These are phyloP conservation scores for Parasteatoda tepidariorum DNA, from an alignment of 1,140 invertebrate genomes.

Conservation along the genomic window DNA sequence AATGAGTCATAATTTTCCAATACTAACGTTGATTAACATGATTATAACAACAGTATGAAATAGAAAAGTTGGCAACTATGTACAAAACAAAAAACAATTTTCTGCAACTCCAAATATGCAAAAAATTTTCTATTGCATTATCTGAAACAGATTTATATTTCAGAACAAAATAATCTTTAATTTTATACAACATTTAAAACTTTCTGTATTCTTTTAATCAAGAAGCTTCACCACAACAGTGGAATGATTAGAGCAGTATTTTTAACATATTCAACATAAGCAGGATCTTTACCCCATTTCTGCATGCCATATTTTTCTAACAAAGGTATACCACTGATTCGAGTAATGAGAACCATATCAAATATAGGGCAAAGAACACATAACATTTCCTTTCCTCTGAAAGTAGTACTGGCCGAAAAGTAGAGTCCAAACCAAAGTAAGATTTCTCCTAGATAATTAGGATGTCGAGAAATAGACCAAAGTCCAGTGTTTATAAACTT, in stretches of 20 bases:
- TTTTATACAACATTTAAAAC: no score
- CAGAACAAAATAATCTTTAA: not conserved
- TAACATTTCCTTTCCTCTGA: constrained; percentile 79
- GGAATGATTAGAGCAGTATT: constrained; percentile 67
- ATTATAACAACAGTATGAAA: no score
- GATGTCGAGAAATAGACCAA: constrained; percentile 90
- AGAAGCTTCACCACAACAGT: constrained; percentile 65
- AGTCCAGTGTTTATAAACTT: constrained; percentile 74
- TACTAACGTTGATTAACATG: no score
- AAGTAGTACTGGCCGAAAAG: constrained; percentile 86
- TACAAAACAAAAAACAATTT: not conserved
- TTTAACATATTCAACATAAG: constrained; percentile 65
- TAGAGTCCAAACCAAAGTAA: constrained; percentile 95
- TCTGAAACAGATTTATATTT: not conserved
- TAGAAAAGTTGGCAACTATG: no score
- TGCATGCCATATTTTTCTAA: constrained; percentile 65
- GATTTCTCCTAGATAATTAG: constrained; percentile 96
- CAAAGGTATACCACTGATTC: constrained; percentile 67
- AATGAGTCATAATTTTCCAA: no score
- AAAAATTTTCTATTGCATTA: not conserved
- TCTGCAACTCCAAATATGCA: not conserved
- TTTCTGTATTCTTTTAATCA: no score
- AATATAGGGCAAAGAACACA: constrained; percentile 67
- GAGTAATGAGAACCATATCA: constrained; percentile 65
- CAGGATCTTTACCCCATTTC: constrained; percentile 66